Conservation (phyloP, 2,888 invertebrate species). For the Dynastes tityus region DNA sequence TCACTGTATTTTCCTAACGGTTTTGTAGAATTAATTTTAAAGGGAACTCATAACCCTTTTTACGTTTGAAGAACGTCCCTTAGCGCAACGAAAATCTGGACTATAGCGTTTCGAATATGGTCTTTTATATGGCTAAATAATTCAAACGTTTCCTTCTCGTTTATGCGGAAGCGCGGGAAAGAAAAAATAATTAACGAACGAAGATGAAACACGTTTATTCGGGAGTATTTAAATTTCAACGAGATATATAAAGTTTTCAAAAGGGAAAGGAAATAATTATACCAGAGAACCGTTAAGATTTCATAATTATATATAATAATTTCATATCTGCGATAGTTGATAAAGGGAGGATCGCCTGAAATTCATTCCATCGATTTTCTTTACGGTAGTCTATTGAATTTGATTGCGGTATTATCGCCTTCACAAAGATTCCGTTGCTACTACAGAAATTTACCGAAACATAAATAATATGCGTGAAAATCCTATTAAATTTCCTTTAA, state of each 20-base stretch:
- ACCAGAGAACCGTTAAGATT: background rate
- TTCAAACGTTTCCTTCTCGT: conserved; percentile 30
- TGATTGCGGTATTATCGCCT: background rate
- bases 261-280: conserved; percentile 28
- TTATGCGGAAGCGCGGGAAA: background rate
- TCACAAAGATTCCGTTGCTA: background rate
- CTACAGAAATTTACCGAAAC: background rate
- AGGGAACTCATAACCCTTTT: background rate
- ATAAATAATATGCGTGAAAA: background rate
- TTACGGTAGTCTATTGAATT: background rate
- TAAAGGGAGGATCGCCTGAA: background rate
- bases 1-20: too few relatives aligned
- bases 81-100: background rate
- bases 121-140: conserved; percentile 22
- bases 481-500: too few relatives aligned
- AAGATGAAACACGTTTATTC: conserved; percentile 30
- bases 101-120: conserved; percentile 2
- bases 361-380: background rate
- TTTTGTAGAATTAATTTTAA: conserved; percentile 11
- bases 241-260: conserved; percentile 31
- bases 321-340: background rate
- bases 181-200: conserved; percentile 35
- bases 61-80: background rate
- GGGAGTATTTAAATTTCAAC: conserved; percentile 23
- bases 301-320: conserved; percentile 13